Evolutionary conservation across 2,797 vertebrate genomes (phyloP), one percentile per base, ranked within the genome.

Genomic region (Coregonus sp.): DNA sequence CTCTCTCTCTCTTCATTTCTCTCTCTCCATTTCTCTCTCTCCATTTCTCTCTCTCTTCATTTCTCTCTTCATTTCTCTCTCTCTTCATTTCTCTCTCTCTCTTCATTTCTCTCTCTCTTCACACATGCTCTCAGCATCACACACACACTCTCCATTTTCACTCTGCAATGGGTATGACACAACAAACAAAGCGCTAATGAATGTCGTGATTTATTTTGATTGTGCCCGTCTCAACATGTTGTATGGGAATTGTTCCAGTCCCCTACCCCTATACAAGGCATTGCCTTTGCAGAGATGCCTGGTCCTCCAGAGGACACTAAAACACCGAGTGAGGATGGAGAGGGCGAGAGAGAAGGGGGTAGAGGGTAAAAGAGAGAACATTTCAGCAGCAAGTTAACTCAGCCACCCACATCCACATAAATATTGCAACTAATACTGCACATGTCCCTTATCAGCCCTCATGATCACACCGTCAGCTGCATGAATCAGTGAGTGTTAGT

Each of bases 381-480:
- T 66, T 29, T 66, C 20, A 66, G 11, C 14, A 31, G 2, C 4
- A 29, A 31, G 63, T 56, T 74, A 69, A 52, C 31, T 80, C 75
- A 72, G 74, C 75, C 75, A 75, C 2, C 78, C 76, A 50, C 73
- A 63, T n/a, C 33, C 37, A n/a, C 33, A 12, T 16, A 15, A 40
- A 40, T 40, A 40, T 40, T 70, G 5, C 25, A 20, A 25, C 47
- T 12, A 6, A 11, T 18, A 25, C 9, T 25, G 25, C 25, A 25
- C 25, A 25, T 12, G 40, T n/a, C 78, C 18, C 59, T 85, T 54
- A 85, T 91, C 88, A 87, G 88, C 89, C 80, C 75, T 82, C 76
- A 25, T 69, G 54, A 80, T 25, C 25, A 61, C 1, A 4, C 80
- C 77, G 86, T 90, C 86, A 86, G 85, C 87, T 86, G 79, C 80